Evolutionary conservation across 2,888 invertebrate species (phyloP).

Genomic region (Entomobrya multifasciata): DNA sequence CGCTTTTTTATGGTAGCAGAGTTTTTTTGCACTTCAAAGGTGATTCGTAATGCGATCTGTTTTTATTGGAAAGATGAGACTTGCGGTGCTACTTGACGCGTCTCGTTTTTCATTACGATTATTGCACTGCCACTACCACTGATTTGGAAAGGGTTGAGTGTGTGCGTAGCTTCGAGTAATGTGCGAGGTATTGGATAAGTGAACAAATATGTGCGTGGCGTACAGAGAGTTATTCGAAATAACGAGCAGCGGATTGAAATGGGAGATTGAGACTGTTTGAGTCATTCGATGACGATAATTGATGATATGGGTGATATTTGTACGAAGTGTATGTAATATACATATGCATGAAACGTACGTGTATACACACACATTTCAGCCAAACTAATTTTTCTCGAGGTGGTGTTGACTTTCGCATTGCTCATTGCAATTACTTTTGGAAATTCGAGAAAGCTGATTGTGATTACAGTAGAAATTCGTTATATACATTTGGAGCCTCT

Average conservation of each 20-base stretch:
- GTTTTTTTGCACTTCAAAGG: slow-evolving; percentile 36
- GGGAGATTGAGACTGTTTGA: slow-evolving; percentile 3
- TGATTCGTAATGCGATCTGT: slow-evolving; percentile 29
- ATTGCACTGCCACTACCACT: too few species aligned
- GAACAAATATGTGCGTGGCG: neutral
- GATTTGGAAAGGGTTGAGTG: slow-evolving; percentile 31
- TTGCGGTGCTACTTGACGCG: slow-evolving; percentile 29
- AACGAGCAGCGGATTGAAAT: slow-evolving; percentile 39
- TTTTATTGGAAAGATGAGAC: slow-evolving; percentile 50
- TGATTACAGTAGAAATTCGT: neutral
- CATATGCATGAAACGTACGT: neutral
- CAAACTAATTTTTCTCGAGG: neutral
- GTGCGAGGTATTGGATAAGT: too few species aligned
- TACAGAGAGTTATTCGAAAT: slow-evolving; percentile 27
- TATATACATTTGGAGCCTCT: too few species aligned
- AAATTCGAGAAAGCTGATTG: neutral
- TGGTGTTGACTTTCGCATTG: slow-evolving; percentile 16
- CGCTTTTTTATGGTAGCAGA: neutral
- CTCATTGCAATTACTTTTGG: neutral
- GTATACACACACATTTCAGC: neutral
- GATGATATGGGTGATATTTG: slow-evolving; percentile 16
- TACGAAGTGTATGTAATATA: neutral
- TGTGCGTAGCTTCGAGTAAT: neutral
- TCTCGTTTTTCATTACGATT: slow-evolving; percentile 55
- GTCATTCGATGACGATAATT: slow-evolving; percentile 22